These are phyloP conservation scores for Netelia inedita DNA, from an alignment of 2,888 invertebrate genomes.

Conservation along the genomic window DNA sequence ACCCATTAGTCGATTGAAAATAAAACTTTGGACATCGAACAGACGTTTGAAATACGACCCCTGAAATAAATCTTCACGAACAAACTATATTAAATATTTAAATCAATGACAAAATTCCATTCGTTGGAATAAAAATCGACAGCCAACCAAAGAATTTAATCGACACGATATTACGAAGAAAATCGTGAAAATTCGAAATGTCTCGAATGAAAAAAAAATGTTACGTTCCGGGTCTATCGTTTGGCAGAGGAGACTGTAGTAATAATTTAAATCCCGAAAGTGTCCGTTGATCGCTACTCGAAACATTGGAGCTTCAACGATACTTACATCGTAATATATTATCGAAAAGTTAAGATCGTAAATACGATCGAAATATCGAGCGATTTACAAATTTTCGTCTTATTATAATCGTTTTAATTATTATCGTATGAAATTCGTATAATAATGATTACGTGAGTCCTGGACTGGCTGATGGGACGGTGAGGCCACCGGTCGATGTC, in stretches of 20 bases:
- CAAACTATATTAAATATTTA: neutral
- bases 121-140: too few species aligned
- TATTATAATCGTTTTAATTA: neutral
- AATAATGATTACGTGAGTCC: slow-evolving; percentile 65
- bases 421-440: neutral
- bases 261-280: too few species aligned
- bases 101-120: too few species aligned
- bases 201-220: neutral
- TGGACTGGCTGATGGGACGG: slow-evolving; percentile 39
- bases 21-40: neutral
- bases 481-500: slow-evolving; percentile 30
- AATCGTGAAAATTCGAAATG: neutral
- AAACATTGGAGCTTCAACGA: slow-evolving; percentile 47
- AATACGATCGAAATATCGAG: neutral
- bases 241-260: too few species aligned
- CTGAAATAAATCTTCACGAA: neutral
- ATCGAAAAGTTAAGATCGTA: slow-evolving; percentile 2
- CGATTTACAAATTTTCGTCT: neutral
- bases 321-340: slow-evolving; percentile 51
- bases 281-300: slow-evolving; percentile 17
- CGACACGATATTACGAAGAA: neutral
- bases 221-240: too few species aligned
- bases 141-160: too few species aligned
- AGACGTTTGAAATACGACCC: neutral
- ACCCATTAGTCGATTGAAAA: too few species aligned